Evolutionary conservation across 2,797 vertebrate species (phyloP).

Genomic region (Parauchenoglanis punctatus): DNA sequence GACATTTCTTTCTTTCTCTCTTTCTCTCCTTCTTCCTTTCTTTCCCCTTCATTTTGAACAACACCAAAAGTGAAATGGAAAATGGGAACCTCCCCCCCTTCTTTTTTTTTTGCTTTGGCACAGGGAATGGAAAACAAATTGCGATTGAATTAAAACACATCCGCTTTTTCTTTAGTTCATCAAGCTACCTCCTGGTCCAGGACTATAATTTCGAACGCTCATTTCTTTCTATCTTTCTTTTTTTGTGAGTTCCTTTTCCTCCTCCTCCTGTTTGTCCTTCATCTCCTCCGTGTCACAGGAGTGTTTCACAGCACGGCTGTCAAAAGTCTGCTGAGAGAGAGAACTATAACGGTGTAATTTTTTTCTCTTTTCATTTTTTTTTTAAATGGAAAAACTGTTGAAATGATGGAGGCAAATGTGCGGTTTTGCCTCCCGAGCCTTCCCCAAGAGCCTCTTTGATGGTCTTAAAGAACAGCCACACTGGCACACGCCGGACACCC

Average conservation of each 20-base stretch:
- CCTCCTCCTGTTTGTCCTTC: not conserved
- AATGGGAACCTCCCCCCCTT: slow-evolving; percentile 48
- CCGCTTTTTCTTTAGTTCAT: slow-evolving; percentile 50
- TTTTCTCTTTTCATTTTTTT: slow-evolving; percentile 69
- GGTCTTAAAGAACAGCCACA: slow-evolving; percentile 75
- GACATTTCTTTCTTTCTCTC: slow-evolving; percentile 23
- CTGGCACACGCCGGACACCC: slow-evolving; percentile 73
- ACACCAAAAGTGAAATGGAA: slow-evolving; percentile 59
- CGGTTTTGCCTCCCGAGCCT: slow-evolving; percentile 73
- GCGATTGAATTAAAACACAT: slow-evolving; percentile 62
- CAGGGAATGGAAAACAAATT: slow-evolving; percentile 55
- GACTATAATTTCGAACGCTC: slow-evolving; percentile 40
- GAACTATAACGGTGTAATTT: slow-evolving; percentile 57
- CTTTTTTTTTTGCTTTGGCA: slow-evolving; percentile 46
- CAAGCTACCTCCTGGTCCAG: slow-evolving; percentile 35
- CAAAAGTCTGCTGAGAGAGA: slow-evolving; percentile 31
- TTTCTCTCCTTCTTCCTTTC: slow-evolving; percentile 25
- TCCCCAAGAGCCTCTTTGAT: slow-evolving; percentile 77
- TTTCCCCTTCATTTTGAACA: slow-evolving; percentile 53
- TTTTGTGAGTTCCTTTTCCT: not conserved
- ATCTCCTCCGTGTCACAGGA: not conserved
- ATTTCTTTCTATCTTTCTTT: not conserved
- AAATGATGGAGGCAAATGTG: slow-evolving; percentile 78
- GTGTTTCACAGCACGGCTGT: slow-evolving; percentile 23
- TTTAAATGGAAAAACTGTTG: slow-evolving; percentile 70